Evolutionary conservation across 2,113 vertebrate genomes (phyloP).

Genomic region (Ophthalmolycus amberensis): DNA sequence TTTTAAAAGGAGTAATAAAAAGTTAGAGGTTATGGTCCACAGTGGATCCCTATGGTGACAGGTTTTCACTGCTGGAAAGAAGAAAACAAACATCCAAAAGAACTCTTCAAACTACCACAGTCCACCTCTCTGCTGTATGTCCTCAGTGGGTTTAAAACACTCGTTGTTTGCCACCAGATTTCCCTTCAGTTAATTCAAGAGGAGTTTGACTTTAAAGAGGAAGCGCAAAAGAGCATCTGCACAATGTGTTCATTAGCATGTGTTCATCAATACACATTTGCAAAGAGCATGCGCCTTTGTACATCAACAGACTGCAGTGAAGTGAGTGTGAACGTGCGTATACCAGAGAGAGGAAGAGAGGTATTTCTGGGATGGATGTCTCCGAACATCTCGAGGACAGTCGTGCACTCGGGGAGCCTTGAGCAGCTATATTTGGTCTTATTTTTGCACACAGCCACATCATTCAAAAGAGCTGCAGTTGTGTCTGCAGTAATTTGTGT

Average conservation of each 20-base stretch:
- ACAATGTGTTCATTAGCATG: not conserved
- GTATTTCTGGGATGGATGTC: conserved; percentile 28
- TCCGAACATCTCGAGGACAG: conserved; percentile 56
- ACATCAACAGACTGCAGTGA: not conserved
- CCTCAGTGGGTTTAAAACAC: not conserved
- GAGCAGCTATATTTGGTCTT: conserved; percentile 55
- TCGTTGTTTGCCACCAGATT: not conserved
- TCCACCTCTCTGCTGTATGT: not conserved
- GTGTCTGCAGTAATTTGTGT: conserved; percentile 35
- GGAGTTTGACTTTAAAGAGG: not conserved
- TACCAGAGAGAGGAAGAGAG: not conserved
- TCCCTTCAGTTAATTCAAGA: not conserved
- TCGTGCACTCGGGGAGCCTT: conserved; percentile 24
- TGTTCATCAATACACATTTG: not conserved
- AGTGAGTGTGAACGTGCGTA: not conserved
- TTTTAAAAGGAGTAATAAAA: not conserved
- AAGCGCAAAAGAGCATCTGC: not conserved
- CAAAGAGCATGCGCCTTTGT: not conserved
- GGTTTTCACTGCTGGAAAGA: no score
- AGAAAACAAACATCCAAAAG: not conserved
- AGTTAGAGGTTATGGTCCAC: not conserved
- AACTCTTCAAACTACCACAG: not conserved
- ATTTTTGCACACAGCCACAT: conserved; percentile 60
- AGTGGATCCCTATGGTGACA: conserved; percentile 1
- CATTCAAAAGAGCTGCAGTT: conserved; percentile 39